Percentiles rank a stretch among this genome's conserved stretches.
These are phyloP conservation scores for Martes martes DNA, from an alignment of 2,113 vertebrate genomes.

Conservation along the genomic window DNA sequence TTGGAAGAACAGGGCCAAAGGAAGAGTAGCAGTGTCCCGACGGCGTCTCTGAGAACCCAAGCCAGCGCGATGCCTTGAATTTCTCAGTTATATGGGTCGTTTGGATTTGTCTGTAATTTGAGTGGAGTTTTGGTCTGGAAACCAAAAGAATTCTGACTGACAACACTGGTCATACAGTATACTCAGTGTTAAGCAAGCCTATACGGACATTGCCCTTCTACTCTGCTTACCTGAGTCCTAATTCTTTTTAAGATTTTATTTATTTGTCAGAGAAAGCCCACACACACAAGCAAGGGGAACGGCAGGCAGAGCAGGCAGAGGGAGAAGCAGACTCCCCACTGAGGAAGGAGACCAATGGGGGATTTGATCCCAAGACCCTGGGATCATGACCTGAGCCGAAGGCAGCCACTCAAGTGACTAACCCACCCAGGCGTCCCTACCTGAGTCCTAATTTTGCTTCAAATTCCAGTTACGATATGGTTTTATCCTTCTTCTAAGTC, in stretches of 20 bases:
- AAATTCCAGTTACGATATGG: neutral
- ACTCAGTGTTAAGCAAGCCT: neutral
- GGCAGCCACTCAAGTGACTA: too few species aligned
- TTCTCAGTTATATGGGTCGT: neutral
- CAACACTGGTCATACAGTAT: neutral
- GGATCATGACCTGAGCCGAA: too few species aligned
- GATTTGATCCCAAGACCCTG: too few species aligned
- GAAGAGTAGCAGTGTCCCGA: neutral
- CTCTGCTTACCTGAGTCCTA: neutral
- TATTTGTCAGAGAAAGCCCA: too few species aligned
- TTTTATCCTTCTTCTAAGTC: neutral
- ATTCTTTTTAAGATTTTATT: neutral
- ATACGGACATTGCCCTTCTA: neutral
- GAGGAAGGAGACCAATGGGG: too few species aligned
- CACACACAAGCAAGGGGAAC: too few species aligned
- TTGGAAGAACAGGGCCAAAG: neutral
- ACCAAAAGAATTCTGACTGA: neutral
- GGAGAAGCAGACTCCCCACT: too few species aligned
- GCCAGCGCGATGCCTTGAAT: neutral
- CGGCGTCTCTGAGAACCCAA: neutral
- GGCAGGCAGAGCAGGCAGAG: too few species aligned
- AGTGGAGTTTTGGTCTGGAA: neutral
- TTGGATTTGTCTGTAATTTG: neutral
- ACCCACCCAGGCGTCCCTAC: too few species aligned
- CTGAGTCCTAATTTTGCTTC: neutral